Evolutionary conservation across 2,888 invertebrate genomes (phyloP).

Genomic region (Tetanocera ferruginea): DNA sequence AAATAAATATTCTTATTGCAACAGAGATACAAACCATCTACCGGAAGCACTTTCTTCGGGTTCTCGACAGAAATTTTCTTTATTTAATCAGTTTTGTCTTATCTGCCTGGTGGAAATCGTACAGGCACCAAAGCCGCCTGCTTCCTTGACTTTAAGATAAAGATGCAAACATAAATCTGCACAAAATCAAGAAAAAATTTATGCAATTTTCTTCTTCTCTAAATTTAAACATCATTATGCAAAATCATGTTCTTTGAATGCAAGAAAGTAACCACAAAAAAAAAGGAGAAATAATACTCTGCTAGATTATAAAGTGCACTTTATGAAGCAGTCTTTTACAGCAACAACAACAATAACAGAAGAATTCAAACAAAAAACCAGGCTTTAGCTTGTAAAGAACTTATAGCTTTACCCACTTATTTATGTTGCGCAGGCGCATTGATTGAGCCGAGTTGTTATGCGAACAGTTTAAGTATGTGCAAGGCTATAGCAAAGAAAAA

Average conservation of each 20-base stretch:
- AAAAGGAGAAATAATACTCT: background rate
- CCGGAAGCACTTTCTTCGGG: no score
- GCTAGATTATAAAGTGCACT: no score
- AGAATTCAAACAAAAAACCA: background rate
- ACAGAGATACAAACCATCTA: no score
- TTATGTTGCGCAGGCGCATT: conserved; percentile 7
- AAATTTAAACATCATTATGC: conserved; percentile 14
- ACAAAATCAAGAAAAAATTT: background rate
- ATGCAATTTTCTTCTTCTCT: background rate
- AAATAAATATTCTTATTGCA: no score
- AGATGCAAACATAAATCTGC: background rate
- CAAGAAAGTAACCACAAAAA: background rate
- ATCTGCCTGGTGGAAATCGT: no score
- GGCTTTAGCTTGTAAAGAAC: background rate
- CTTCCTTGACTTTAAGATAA: background rate
- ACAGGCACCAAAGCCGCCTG: no score
- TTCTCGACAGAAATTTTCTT: no score
- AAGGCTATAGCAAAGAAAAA: no score
- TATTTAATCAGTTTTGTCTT: no score
- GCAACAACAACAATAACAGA: background rate
- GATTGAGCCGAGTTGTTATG: no score
- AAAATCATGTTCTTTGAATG: conserved; percentile 12
- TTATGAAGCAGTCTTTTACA: background rate
- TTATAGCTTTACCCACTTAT: background rate
- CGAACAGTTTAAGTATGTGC: no score